Percentiles rank a stretch among this genome's conserved stretches.
These are phyloP conservation scores for Melinopterus prodromus DNA, from an alignment of 2,888 invertebrate species.

Conservation along the genomic window DNA sequence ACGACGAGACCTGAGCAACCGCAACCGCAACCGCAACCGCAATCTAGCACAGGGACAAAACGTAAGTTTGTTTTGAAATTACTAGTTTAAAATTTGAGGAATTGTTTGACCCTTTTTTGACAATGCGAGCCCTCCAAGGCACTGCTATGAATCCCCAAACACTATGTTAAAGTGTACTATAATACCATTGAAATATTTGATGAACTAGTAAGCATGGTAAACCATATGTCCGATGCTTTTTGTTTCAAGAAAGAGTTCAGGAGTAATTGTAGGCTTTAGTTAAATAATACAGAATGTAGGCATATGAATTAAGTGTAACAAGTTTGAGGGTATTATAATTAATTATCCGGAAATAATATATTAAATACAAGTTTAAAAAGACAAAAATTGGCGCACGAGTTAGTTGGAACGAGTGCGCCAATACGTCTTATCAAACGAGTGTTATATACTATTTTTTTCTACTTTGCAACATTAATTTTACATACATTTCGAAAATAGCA, in stretches of 20 bases:
- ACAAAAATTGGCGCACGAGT: no score
- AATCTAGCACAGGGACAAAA: background rate
- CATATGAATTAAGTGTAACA: no score
- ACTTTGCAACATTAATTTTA: no score
- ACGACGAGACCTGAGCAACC: conserved; percentile 19
- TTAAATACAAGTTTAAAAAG: no score
- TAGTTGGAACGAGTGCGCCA: no score
- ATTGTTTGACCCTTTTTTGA: background rate
- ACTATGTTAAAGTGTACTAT: background rate
- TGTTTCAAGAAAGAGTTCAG: background rate
- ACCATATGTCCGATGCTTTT: no score
- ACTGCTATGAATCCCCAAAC: background rate
- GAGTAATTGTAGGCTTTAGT: background rate
- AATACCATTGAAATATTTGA: background rate
- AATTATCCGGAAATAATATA: no score
- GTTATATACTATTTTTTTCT: no score
- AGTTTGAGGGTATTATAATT: no score
- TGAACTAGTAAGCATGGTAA: background rate
- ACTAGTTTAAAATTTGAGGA: background rate
- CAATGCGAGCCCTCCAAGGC: background rate
- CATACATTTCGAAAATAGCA: no score
- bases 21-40: background rate
- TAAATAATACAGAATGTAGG: no score
- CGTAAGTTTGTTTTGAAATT: background rate
- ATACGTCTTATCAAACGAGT: no score